Base-by-base conservation (phyloP, 2,888 invertebrate species). In the Cosmia pyralina region DNA sequence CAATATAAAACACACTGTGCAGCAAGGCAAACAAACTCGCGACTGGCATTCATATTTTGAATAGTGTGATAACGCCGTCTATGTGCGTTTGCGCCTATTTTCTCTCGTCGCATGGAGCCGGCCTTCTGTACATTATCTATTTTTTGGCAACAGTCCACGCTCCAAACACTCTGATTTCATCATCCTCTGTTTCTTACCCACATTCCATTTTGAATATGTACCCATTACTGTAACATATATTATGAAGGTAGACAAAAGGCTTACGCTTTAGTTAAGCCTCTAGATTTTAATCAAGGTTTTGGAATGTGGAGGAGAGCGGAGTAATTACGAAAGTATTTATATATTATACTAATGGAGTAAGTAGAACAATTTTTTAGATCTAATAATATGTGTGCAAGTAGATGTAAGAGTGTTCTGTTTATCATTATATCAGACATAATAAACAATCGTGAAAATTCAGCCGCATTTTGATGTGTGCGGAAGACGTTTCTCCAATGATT, bases 81-180 rank as follows among this genome's bases (percentile, higher is more conserved):
- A 38, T 38, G 4, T 38, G 38, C 38, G 38, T 4, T 38, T 38
- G 4, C 38, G 38, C 38, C 38, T 38, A 38, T 38, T 38, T 38
- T 38, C 38, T 38, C 28, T 58, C 19, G 1, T 38, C 59, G 28
- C 28, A n/a, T 50, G 11, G 4, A 55, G 22, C 28, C n/a, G 17
- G 28, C 15, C 13, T 62, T 75, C 76, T 75, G 75, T 55, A 22
- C 41, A 8, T 41, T 41, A 41, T 34, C 13, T 75, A 19, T 44
- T 19, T 8, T n/a, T 34, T 48, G 69, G 69, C 75, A 68, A 66
- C 64, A 38, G 55, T 68, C 75, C 81, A 38, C 72, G 64, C 77
- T 80, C 78, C 77, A 85, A 86, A 82, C 83, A 79, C 84, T 84
- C 84, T 85, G 87, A 88, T 85, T 82, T 85, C 78, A 82, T 74